Base-by-base conservation (phyloP, 2,888 invertebrate species). In the Achlya flavicornis region DNA sequence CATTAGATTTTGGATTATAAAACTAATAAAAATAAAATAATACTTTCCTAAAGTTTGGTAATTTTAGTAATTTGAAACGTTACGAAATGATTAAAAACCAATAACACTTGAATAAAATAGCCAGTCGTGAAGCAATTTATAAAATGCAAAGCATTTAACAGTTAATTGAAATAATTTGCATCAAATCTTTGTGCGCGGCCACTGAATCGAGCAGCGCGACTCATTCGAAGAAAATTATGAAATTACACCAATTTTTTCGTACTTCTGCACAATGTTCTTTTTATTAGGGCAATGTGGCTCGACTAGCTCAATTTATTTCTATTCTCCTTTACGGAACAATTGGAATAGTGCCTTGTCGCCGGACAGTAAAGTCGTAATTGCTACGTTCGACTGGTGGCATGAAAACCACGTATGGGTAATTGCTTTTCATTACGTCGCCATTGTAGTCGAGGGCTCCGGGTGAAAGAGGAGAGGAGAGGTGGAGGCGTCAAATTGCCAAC, bases 351-450 rank as follows among this genome's bases (percentile, higher is more conserved):
- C 79, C 72, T 63, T 83, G 75, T 64, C 26, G 2, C 62, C 41
- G 41, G 16, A 65, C 1, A 11, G 14, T 77, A 87, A 75, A 75
- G 86, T 75, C 69, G 64, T 57, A 63, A 75, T 77, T 83, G 64
- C 68, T 16, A 46, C 65, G 63, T 67, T 57, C 59, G 67, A 68
- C 62, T 67, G 68, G 60, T 75, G 76, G 82, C 78, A 85, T 84
- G 88, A 83, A 84, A 84, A 87, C 91, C 93, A 92, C 93, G 92
- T 93, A 92, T 92, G 91, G 84, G 92, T 92, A 92, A 93, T 92
- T 92, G 92, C 92, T 91, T 89, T 92, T 92, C 92, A 93, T 93
- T 93, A 92, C 89, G 85, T 75, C 77, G 74, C 90, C 83, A 91
- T 91, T 89, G 89, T 89, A 87, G 86, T 87, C 84, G 79, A 80